phyloP scores from a whole-genome alignment of 2,888 invertebrate genomes.

The Euphydryas editha region DNA sequence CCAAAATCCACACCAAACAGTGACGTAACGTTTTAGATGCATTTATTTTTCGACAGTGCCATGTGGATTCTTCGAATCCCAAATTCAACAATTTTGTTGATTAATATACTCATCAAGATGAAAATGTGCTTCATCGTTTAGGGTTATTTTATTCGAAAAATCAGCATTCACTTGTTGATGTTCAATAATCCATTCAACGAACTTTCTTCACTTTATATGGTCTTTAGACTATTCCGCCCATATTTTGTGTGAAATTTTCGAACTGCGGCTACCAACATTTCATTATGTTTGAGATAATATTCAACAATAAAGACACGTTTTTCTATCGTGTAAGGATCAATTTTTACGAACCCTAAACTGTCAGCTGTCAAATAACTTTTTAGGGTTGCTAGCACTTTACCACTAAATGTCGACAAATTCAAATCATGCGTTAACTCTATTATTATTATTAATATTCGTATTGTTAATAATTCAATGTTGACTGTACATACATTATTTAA shows the following conservation, averaged over 20 bases:
- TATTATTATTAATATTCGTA: no score
- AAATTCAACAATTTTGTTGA: no score
- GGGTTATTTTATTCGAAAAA: no score
- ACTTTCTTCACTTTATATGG: no score
- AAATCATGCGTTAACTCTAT: neutral
- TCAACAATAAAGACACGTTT: conserved; percentile 38
- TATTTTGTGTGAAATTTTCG: conserved; percentile 43
- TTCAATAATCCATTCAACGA: no score
- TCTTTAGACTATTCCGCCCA: conserved; percentile 48
- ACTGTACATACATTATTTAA: neutral
- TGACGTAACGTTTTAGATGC: no score
- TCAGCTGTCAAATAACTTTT: conserved; percentile 15
- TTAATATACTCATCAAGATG: no score
- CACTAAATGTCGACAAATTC: conserved; percentile 2
- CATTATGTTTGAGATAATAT: conserved; percentile 42
- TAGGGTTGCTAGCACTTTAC: conserved; percentile 5
- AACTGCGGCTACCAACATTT: conserved; percentile 40
- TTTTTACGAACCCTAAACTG: conserved; percentile 34
- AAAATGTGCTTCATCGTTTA: no score
- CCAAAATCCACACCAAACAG: no score
- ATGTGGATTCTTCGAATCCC: no score
- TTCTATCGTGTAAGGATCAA: conserved; percentile 33
- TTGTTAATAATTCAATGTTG: neutral
- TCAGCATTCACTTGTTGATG: no score
- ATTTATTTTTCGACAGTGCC: no score